Evolutionary conservation across 2,797 vertebrate genomes (phyloP).

Genomic region (Poeciliopsis paucimaculata): DNA sequence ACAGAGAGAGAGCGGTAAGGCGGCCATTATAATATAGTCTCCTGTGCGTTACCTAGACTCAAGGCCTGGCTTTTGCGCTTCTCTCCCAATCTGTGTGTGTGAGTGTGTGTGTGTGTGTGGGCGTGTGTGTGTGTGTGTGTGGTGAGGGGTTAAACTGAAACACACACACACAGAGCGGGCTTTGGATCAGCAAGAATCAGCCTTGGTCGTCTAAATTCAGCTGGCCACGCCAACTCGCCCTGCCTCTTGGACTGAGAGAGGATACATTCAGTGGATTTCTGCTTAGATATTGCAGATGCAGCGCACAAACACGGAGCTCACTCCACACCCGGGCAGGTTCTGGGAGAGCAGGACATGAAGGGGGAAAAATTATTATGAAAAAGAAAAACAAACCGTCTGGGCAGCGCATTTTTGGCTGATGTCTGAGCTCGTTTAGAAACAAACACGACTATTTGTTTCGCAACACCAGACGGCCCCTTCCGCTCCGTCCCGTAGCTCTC

Average conservation of each 20-base stretch:
- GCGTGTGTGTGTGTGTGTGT: conserved; percentile 35
- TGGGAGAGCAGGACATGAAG: conserved; percentile 31
- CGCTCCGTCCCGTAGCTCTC: conserved; percentile 7
- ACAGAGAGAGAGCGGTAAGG: conserved; percentile 87
- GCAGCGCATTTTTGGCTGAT: neutral
- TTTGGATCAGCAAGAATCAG: conserved; percentile 60
- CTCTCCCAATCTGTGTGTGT: conserved; percentile 47
- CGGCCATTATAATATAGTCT: conserved; percentile 80
- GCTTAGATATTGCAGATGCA: conserved; percentile 67
- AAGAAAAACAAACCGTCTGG: neutral
- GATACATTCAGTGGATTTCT: conserved; percentile 91
- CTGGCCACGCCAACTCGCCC: conserved; percentile 83
- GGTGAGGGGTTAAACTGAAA: conserved; percentile 17
- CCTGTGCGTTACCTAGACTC: conserved; percentile 82
- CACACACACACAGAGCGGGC: conserved; percentile 34
- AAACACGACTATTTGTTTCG: neutral
- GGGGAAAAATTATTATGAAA: neutral
- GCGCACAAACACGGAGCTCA: conserved; percentile 62
- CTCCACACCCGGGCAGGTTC: conserved; percentile 31
- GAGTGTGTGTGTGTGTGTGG: conserved; percentile 27
- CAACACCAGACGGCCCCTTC: neutral
- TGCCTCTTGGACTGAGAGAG: conserved; percentile 87
- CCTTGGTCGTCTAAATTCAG: conserved; percentile 79
- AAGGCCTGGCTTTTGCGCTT: conserved; percentile 78
- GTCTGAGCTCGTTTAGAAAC: conserved; percentile 3